Base-by-base conservation (phyloP, 2,888 invertebrate genomes). In the Parthenolecanium corni region DNA sequence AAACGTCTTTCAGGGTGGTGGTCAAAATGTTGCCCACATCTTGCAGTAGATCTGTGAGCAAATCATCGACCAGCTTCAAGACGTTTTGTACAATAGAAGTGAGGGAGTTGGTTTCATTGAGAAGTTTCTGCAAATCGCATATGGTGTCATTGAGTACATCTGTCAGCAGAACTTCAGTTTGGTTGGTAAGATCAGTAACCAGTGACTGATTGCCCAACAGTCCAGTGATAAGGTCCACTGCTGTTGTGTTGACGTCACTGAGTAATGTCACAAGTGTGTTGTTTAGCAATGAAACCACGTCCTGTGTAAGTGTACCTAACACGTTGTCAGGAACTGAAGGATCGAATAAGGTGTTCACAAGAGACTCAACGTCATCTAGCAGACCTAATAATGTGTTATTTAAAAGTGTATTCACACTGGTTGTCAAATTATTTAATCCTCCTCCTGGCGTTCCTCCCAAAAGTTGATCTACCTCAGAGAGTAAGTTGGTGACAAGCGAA, bases 91-190 rank as follows among this genome's bases (percentile, higher is more conserved):
- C 20, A 12, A 49, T 31, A 4, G 31, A 12, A 6, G 36, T 2
- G 20, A 58, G 21, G 2, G 58, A 49, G 1, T 36, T 12, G 31
- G 47, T 58, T 9, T 58, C 23, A 1, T 16, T 58, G 20, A 58
- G n/a, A 31, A 58, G 23, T 5, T 49, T 49, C 23, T 49, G 31
- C 5, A 58, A 16, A 12, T 49, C 47, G 36, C 58, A 58, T 5
- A 58, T 31, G 3, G 47, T 49, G 23, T 31, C 36, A 3, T 31
- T 47, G 6, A 58, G n/a, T 16, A 58, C 36, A 5, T 58, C 23
- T 21, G 46, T 58, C 16, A 58, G 31, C 14, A 38, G 16, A 36
- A 11, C 36, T 14, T 31, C 47, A 9, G 47, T 12, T 20, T 58
- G 25, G n/a, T 25, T 49, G 2, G 49, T 58, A 4, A 58, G 16